These are phyloP conservation scores for Lonchura striata DNA, from an alignment of 2,113 vertebrate species.

Conservation along the genomic window DNA sequence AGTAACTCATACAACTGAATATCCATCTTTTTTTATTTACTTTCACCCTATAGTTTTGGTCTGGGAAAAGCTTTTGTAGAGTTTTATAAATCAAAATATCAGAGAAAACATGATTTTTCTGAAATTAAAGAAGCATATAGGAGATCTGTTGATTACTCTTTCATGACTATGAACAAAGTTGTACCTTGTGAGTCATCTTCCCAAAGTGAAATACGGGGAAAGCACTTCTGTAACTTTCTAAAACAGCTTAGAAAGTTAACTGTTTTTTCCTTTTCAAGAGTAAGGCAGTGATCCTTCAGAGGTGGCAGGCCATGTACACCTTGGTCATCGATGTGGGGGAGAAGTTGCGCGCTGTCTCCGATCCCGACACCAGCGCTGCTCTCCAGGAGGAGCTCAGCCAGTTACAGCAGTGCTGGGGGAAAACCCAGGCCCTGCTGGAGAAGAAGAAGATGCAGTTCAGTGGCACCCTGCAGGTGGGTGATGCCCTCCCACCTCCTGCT, in stretches of 20 bases:
- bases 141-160: neutral
- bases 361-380: slow-evolving; percentile 60
- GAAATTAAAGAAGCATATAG: neutral
- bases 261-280: slow-evolving; percentile 64
- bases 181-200: neutral
- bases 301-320: slow-evolving; percentile 76
- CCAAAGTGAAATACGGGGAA: neutral
- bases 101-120: neutral
- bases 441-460: slow-evolving; percentile 65
- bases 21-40: neutral
- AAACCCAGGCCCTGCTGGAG: slow-evolving; percentile 69
- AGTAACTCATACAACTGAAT: neutral
- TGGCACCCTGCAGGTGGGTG: slow-evolving; percentile 71
- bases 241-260: neutral
- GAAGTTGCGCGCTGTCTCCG: slow-evolving; percentile 73
- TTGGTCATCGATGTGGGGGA: slow-evolving; percentile 78
- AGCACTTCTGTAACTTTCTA: neutral
- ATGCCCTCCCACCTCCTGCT: neutral
- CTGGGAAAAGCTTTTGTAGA: neutral
- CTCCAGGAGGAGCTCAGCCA: slow-evolving; percentile 75
- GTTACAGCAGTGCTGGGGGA: slow-evolving; percentile 82
- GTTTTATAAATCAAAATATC: neutral
- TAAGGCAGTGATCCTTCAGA: slow-evolving; percentile 79
- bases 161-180: neutral
- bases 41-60: neutral